Evolutionary conservation across 2,797 vertebrate genomes (phyloP).

Genomic region (Zalophus californianus): DNA sequence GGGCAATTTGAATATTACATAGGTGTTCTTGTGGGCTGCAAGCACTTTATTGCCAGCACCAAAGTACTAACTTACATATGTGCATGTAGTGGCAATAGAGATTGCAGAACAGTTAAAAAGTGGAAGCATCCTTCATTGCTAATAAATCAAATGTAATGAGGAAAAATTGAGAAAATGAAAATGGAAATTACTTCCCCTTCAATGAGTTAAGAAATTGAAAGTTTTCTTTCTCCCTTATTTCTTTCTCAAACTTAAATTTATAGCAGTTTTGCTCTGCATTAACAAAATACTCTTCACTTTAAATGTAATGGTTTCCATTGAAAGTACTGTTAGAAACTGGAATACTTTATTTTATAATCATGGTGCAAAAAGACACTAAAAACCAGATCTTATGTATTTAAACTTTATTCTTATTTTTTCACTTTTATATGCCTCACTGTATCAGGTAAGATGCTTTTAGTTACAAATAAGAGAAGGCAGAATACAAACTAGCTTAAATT

Average conservation of each 20-base stretch:
- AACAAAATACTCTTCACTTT: conserved; percentile 51
- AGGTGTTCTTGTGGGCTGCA: conserved; percentile 60
- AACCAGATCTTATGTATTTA: not conserved
- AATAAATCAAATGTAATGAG: conserved; percentile 71
- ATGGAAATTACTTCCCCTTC: conserved; percentile 59
- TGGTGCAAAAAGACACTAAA: not conserved
- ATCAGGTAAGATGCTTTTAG: not conserved
- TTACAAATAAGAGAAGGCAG: conserved; percentile 13
- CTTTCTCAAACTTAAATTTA: conserved; percentile 66
- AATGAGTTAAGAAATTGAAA: conserved; percentile 60
- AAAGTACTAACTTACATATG: conserved; percentile 55
- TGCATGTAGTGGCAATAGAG: not conserved
- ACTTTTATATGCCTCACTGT: conserved; percentile 25
- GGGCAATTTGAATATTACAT: conserved; percentile 51
- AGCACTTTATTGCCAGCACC: conserved; percentile 57
- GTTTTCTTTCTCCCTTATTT: conserved; percentile 57
- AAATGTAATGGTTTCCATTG: not conserved
- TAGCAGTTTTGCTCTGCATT: conserved; percentile 11
- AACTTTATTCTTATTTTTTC: not conserved
- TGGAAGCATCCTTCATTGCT: not conserved
- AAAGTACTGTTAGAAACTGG: not conserved
- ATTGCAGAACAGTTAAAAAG: conserved; percentile 61
- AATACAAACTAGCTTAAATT: not conserved
- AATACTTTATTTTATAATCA: conserved; percentile 46
- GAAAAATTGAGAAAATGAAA: conserved; percentile 64